Percentiles rank a stretch among this genome's conserved stretches.
Evolutionary conservation across 2,113 vertebrate genomes (phyloP).

Genomic region (Thalassarche chlororhynchos): DNA sequence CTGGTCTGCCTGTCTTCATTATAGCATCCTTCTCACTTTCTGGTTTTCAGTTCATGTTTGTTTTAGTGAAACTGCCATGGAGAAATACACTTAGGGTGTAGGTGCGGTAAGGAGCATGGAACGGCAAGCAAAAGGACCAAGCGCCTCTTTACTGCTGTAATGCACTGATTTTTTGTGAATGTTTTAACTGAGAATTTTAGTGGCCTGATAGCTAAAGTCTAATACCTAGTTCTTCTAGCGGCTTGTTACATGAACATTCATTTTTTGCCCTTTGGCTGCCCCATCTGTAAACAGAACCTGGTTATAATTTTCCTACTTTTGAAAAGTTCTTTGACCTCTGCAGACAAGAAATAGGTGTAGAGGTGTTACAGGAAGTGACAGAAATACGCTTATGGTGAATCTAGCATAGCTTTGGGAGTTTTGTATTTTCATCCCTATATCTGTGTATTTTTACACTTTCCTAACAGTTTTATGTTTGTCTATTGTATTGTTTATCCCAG

Average conservation of each 20-base stretch:
- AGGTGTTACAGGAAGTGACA: not conserved
- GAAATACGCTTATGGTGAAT: not conserved
- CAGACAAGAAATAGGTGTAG: not conserved
- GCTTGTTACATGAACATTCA: not conserved
- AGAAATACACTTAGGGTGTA: not conserved
- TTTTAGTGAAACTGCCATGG: not conserved
- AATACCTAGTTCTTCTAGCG: not conserved
- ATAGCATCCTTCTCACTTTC: not conserved
- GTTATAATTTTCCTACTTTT: not conserved
- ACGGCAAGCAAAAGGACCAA: not conserved
- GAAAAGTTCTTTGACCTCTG: not conserved
- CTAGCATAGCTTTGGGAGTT: not conserved
- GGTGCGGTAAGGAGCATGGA: not conserved
- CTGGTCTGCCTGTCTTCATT: not conserved
- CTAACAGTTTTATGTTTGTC: not conserved
- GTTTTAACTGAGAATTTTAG: not conserved
- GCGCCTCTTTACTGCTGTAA: not conserved
- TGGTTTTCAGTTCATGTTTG: not conserved
- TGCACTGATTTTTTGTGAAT: not conserved
- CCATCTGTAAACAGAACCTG: not conserved
- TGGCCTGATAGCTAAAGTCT: not conserved
- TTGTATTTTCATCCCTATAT: not conserved
- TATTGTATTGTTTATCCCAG: not conserved
- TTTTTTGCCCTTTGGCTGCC: not conserved
- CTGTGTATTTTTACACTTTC: not conserved